These are phyloP conservation scores for Euphonia xanthogaster DNA, from an alignment of 2,797 vertebrate species.

Conservation along the genomic window DNA sequence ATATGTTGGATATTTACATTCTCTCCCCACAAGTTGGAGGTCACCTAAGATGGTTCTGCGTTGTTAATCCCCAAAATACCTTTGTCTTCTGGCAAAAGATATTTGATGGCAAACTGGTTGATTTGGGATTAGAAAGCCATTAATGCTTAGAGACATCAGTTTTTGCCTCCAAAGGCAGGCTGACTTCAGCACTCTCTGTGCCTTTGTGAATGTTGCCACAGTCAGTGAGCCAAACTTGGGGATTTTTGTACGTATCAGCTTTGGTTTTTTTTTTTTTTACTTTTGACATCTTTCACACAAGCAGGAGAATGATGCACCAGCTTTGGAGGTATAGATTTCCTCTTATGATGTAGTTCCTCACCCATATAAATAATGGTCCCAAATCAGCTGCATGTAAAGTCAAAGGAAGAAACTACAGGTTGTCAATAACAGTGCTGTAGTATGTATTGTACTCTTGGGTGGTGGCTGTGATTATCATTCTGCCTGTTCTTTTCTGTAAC, in stretches of 20 bases:
- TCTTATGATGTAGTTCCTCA: background rate
- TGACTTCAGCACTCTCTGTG: background rate
- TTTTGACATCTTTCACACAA: background rate
- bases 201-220: background rate
- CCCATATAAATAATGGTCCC: background rate
- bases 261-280: background rate
- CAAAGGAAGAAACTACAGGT: background rate
- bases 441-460: background rate
- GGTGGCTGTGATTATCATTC: constrained; percentile 33
- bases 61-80: background rate
- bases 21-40: background rate
- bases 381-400: background rate
- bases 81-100: background rate
- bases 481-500: background rate
- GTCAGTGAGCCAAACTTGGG: background rate
- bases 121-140: background rate
- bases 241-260: background rate
- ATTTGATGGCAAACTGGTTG: background rate
- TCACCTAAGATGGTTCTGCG: background rate
- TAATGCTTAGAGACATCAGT: background rate
- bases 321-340: background rate
- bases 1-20: background rate
- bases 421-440: background rate
- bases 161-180: background rate
- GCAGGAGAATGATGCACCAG: background rate